These are phyloP conservation scores for Phoebastria nigripes DNA, from an alignment of 2,797 vertebrate species.

Conservation along the genomic window DNA sequence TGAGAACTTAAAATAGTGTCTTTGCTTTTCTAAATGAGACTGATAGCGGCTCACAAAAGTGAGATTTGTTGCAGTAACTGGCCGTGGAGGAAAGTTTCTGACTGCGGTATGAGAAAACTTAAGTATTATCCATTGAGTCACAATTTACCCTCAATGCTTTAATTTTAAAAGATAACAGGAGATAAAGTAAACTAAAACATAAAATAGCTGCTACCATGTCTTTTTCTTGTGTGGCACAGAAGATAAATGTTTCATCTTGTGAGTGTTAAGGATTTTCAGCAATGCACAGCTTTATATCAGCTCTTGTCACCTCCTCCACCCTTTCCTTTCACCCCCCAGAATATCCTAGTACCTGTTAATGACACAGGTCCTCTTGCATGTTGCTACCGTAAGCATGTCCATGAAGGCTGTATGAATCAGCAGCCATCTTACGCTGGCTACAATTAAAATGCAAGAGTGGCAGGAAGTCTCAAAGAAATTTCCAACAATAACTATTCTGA, in stretches of 20 bases:
- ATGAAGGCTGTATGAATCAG: neutral
- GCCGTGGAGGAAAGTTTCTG: neutral
- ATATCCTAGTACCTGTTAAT: neutral
- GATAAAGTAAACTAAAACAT: neutral
- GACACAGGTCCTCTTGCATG: neutral
- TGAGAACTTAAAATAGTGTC: neutral
- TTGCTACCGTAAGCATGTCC: neutral
- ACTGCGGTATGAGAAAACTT: neutral
- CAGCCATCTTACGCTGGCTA: neutral
- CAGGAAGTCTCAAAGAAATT: neutral
- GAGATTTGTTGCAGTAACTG: neutral
- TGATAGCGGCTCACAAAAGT: neutral
- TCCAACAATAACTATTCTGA: neutral
- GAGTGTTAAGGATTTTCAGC: neutral
- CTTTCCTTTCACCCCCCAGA: neutral
- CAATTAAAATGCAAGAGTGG: neutral
- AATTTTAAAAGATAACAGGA: neutral
- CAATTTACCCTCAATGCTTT: neutral
- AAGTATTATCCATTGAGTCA: neutral
- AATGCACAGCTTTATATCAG: neutral
- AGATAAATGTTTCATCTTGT: neutral
- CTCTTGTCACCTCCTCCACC: neutral
- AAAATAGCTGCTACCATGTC: neutral
- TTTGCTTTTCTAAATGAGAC: neutral
- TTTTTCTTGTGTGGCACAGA: neutral